Base-by-base conservation (phyloP, 1,140 invertebrate species). In the Epicauta chinensis region DNA sequence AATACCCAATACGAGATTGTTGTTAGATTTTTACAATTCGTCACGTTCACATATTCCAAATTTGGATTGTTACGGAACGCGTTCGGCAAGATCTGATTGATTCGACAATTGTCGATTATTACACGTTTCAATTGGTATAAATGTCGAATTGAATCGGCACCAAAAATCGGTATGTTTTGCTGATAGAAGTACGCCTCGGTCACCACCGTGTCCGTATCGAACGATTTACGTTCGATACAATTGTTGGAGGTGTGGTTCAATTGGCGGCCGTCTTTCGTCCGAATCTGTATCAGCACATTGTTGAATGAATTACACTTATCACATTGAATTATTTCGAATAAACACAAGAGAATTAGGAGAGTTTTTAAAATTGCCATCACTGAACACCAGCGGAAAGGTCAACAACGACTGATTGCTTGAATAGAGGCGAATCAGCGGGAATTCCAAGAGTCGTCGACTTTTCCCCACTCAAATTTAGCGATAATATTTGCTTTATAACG, bases 101-200 rank as follows among this genome's bases (percentile, higher is more conserved):
- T 31, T 5, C 10, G 7, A 38, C 53, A 46, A 14, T 55, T 45
- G 3, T 47, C 36, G 3, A 59, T n/a, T 12, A 10, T 7, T 12
- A 59, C 7, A 9, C 23, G 15, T 29, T 36, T 15, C 13, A 59
- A 36, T n/a, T 47, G 40, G 9, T 13, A 32, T 31, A 59, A 13
- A 35, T 59, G 44, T 11, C 37, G 12, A 16, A 59, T 30, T 12
- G 53, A 16, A 39, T 59, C 48, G 16, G 14, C 41, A 17, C 43
- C 52, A 11, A 59, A 16, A 2, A 11, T 5, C 10, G 41, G 43
- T 10, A 59, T 36, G 23, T 23, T 23, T 12, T 16, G 15, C 51
- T 56, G 53, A 32, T 52, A 10, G 1, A 6, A 16, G 2, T 48
- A 16, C 14, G 14, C 17, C 5, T 55, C 16, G 1, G 41, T 43